Base-by-base conservation (phyloP, 2,888 invertebrate species). In the Hyalella azteca region DNA sequence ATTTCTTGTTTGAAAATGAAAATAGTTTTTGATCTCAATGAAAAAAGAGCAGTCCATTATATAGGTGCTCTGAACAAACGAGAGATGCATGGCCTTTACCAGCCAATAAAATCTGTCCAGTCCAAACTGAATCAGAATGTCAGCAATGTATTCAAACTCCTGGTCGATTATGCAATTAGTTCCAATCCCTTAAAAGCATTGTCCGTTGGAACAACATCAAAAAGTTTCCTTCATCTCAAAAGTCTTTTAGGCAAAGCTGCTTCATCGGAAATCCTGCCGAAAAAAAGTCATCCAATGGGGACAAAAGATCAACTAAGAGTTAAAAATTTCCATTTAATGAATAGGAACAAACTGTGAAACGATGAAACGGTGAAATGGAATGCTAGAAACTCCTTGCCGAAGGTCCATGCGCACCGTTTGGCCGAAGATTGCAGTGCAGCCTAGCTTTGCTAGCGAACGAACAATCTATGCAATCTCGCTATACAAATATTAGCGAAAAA, bases 121-220 rank as follows among this genome's bases (percentile, higher is more conserved):
- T 9, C 45, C 45, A 45, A 15, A 15, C 45, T 45, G 11, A 15
- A n/a, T n/a, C n/a, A n/a, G n/a, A n/a, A n/a, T n/a, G 45, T 45
- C 45, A 15, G 11, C 36, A 36, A 66, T 66, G 36, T 66, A 66
- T 66, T 66, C 66, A n/a, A 29, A 36, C 36, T 66, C 66, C 36
- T 66, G 32, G 66, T 66, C 66, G 66, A 66, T 66, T 66, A 66
- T 66, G 66, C 66, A 66, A 66, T 66, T 66, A 66, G 66, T 66
- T 66, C 66, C 29, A 4, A 66, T 66, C 66, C 66, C 36, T 66
- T 66, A 66, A 66, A 66, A 66, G 66, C 66, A 66, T 66, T 66
- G 66, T 66, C 66, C 66, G 36, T 66, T 66, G 36, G 19, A 66
- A 66, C 66, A 66, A 66, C 66, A 66, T 66, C 66, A 36, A 66